phyloP scores from a whole-genome alignment of 1,140 invertebrate species.

The Diorhabda elongata region DNA sequence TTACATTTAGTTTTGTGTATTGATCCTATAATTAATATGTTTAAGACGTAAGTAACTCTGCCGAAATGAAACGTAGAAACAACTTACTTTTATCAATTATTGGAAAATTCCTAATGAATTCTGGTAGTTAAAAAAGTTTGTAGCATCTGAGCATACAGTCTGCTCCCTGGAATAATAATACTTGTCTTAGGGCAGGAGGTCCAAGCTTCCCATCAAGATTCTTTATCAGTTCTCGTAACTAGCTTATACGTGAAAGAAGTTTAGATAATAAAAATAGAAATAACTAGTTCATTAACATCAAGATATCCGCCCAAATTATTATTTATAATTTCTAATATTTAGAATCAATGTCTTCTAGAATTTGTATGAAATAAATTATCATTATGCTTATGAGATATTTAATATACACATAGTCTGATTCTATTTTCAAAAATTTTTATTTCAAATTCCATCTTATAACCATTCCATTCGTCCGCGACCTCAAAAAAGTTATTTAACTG shows the following conservation, averaged over 20 bases:
- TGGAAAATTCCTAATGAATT: conserved; percentile 48
- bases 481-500: too few relatives aligned
- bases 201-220: conserved; percentile 39
- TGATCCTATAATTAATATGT: conserved; percentile 42
- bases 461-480: too few relatives aligned
- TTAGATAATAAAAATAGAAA: neutral
- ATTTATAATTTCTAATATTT: too few relatives aligned
- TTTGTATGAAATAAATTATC: too few relatives aligned
- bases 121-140: conserved; percentile 48
- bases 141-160: conserved; percentile 39
- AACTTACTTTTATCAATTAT: conserved; percentile 45
- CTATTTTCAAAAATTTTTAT: too few relatives aligned
- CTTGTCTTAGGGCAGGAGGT: conserved; percentile 31
- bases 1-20: conserved; percentile 28
- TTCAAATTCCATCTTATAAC: too few relatives aligned
- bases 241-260: conserved; percentile 6
- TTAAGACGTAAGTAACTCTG: conserved; percentile 41
- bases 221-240: conserved; percentile 5
- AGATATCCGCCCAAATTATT: too few relatives aligned
- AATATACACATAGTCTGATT: too few relatives aligned
- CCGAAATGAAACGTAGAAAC: conserved; percentile 47
- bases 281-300: too few relatives aligned
- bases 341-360: too few relatives aligned
- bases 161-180: conserved; percentile 46
- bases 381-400: too few relatives aligned